phyloP scores from a whole-genome alignment of 2,797 vertebrate genomes.

The Poliocrania exsul region DNA sequence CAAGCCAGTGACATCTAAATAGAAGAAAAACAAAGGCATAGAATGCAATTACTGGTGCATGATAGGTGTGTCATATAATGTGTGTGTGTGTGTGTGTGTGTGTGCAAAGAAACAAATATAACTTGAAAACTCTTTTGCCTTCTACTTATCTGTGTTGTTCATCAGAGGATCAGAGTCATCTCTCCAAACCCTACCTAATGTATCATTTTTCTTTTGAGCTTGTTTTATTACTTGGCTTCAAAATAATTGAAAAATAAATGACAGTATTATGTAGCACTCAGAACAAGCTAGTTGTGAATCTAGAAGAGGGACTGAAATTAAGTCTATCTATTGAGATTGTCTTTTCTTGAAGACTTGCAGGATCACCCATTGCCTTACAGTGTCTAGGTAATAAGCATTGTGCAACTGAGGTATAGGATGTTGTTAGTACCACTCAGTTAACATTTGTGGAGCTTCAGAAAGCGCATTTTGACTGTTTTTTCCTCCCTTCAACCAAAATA shows the following conservation, averaged over 20 bases:
- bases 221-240: background rate
- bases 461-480: conserved; percentile 32
- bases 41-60: background rate
- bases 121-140: background rate
- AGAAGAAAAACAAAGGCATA: background rate
- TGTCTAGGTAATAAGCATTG: conserved; percentile 64
- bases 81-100: background rate
- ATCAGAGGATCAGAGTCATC: conserved; percentile 1
- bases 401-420: conserved; percentile 63
- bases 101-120: background rate
- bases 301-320: background rate
- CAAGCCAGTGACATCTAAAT: background rate
- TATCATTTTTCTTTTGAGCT: background rate
- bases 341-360: conserved; percentile 18
- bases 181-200: background rate
- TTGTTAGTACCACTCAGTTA: background rate
- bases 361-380: conserved; percentile 27
- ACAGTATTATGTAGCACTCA: background rate
- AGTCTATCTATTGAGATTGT: background rate
- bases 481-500: conserved; percentile 42
- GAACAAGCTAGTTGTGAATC: background rate
- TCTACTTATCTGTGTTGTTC: background rate
- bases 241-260: background rate
- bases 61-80: background rate
- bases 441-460: background rate